phyloP scores from a whole-genome alignment of 2,113 vertebrate species.

The Gasterosteus aculeatus region DNA sequence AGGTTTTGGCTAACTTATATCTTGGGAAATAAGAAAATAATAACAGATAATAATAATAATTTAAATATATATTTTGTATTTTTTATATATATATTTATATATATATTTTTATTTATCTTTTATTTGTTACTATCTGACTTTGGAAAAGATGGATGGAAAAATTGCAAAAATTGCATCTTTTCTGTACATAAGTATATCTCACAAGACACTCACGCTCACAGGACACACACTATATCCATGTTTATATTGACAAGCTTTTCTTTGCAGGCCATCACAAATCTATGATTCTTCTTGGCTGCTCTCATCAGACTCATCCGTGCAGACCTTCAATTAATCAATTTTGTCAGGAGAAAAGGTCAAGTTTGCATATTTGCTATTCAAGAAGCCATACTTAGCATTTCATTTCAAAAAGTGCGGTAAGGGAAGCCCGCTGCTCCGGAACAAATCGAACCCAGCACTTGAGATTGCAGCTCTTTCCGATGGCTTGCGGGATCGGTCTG shows the following conservation, averaged over 20 bases:
- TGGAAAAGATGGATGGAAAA: background rate
- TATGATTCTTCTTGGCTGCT: constrained; percentile 34
- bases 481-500: constrained; percentile 8
- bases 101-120: background rate
- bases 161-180: background rate
- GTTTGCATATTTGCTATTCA: constrained; percentile 61
- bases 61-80: background rate
- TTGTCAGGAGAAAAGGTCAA: constrained; percentile 69
- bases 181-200: background rate
- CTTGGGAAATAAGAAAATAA: background rate
- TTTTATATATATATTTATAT: too few species aligned
- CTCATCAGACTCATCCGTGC: constrained; percentile 53
- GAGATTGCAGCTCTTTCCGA: constrained; percentile 22
- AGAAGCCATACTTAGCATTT: constrained; percentile 23
- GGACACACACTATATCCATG: background rate
- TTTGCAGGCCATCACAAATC: constrained; percentile 38
- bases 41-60: too few species aligned
- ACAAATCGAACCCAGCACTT: constrained; percentile 52
- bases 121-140: background rate
- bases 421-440: constrained; percentile 42
- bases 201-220: background rate
- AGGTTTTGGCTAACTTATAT: background rate
- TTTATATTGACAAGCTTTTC: background rate
- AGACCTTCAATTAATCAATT: constrained; percentile 61
- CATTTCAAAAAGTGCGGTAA: constrained; percentile 3